Percentiles rank a stretch among this genome's conserved stretches.
Conservation (phyloP, 2,888 invertebrate genomes). For the Cephus sareptanus region DNA sequence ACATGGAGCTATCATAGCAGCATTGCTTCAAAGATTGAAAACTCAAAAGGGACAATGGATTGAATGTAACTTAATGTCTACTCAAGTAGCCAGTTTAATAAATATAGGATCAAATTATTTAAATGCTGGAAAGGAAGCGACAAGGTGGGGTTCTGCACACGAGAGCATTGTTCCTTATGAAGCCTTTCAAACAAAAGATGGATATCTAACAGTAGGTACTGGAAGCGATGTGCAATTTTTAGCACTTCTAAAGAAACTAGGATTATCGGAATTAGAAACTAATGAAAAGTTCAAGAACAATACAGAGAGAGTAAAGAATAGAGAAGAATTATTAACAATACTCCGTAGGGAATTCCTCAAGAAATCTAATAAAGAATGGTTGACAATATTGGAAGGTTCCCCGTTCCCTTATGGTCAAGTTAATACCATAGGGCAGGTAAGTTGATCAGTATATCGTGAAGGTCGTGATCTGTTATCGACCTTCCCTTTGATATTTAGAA, state of each 20-base stretch:
- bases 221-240: constrained; percentile 87
- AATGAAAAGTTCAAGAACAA: constrained; percentile 80
- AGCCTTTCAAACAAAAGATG: constrained; percentile 85
- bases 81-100: constrained; percentile 89
- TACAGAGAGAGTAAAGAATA: constrained; percentile 78
- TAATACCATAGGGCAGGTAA: constrained; percentile 81
- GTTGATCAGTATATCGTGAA: not conserved
- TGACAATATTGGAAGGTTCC: constrained; percentile 75
- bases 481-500: not conserved
- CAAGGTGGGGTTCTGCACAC: constrained; percentile 92
- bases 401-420: constrained; percentile 91
- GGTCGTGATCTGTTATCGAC: constrained; percentile 1
- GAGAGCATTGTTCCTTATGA: constrained; percentile 95
- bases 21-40: constrained; percentile 79
- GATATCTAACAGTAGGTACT: constrained; percentile 86
- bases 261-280: constrained; percentile 71
- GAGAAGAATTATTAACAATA: constrained; percentile 74
- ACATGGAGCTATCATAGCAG: constrained; percentile 94
- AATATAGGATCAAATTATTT: constrained; percentile 92
- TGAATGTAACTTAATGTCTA: constrained; percentile 92
- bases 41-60: constrained; percentile 92
- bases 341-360: constrained; percentile 72
- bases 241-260: constrained; percentile 76
- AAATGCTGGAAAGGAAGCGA: constrained; percentile 83
- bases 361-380: constrained; percentile 83